Conservation (phyloP, 2,113 vertebrate genomes). For the Sturnira hondurensis region DNA sequence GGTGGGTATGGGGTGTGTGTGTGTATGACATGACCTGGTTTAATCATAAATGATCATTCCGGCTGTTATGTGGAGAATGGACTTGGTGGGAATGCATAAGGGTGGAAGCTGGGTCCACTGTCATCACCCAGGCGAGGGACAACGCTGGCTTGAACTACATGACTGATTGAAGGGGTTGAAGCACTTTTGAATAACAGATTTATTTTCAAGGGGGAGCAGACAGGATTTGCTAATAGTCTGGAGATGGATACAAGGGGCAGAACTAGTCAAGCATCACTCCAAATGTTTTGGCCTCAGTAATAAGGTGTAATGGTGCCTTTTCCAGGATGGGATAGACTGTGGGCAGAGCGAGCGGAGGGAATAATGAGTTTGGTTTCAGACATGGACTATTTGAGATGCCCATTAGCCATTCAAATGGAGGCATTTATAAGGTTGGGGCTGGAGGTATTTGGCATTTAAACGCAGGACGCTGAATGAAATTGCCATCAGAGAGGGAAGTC, state of each 20-base stretch:
- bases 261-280: background rate
- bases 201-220: background rate
- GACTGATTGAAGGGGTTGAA: background rate
- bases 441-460: background rate
- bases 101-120: background rate
- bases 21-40: background rate
- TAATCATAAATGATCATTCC: background rate
- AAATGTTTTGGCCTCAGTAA: background rate
- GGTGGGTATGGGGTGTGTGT: background rate
- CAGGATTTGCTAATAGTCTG: background rate
- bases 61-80: background rate
- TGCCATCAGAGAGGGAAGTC: background rate
- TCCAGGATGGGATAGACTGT: background rate
- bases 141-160: background rate
- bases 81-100: too few relatives aligned
- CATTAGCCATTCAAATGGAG: background rate
- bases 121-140: background rate
- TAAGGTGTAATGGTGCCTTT: fast-evolving
- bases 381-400: background rate
- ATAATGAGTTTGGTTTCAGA: background rate
- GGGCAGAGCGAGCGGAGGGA: background rate
- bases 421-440: background rate
- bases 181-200: background rate
- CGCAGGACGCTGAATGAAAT: background rate
- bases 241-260: background rate